Conservation (phyloP, 2,888 invertebrate genomes). For the Ophion obscuratus region DNA sequence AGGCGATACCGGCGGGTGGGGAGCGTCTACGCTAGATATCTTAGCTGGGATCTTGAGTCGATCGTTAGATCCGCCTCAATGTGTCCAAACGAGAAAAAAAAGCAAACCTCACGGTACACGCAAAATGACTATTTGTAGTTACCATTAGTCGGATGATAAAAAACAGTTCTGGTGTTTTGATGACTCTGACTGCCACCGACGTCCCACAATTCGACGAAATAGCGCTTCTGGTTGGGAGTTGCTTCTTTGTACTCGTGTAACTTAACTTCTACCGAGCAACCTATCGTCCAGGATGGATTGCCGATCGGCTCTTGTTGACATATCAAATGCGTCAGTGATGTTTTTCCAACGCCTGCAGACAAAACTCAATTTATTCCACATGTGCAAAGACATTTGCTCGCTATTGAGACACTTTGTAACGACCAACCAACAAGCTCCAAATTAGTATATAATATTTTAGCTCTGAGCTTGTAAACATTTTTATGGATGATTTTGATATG, state of each 20-base stretch:
- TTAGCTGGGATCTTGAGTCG: too few species aligned
- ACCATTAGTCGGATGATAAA: conserved; percentile 97
- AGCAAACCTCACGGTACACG: too few species aligned
- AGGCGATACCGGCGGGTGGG: too few species aligned
- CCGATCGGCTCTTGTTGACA: conserved; percentile 93
- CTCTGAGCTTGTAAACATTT: too few species aligned
- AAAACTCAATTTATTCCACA: conserved; percentile 67
- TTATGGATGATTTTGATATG: too few species aligned
- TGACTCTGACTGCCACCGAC: conserved; percentile 98
- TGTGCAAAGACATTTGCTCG: neutral
- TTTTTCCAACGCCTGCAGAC: conserved; percentile 95
- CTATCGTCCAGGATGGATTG: conserved; percentile 97
- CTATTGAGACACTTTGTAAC: too few species aligned
- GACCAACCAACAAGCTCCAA: too few species aligned
- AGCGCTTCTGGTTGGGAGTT: conserved; percentile 94
- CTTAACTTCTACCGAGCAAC: conserved; percentile 97
- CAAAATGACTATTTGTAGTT: conserved; percentile 60
- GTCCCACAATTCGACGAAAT: conserved; percentile 98
- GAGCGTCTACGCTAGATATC: too few species aligned
- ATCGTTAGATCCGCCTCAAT: too few species aligned
- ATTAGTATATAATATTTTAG: too few species aligned
- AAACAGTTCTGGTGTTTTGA: conserved; percentile 95
- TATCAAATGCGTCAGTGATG: conserved; percentile 96
- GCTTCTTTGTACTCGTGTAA: conserved; percentile 98
- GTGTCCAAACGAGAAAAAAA: too few species aligned